Base-by-base conservation (phyloP, 2,888 invertebrate genomes). In the Ochropleura plecta region DNA sequence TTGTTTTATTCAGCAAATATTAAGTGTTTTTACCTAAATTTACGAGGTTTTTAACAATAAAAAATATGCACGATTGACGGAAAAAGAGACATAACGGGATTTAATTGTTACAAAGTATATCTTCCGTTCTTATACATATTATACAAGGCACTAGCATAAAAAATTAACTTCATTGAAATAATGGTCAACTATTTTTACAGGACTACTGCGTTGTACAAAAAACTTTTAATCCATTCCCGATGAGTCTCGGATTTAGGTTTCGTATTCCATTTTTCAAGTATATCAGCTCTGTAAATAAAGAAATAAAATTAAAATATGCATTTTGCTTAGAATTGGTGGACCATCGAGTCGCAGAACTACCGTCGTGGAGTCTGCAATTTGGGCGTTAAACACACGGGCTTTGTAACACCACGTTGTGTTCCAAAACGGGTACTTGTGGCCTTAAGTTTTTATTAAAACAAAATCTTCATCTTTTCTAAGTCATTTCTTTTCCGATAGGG, bases 211-310 rank as follows among this genome's bases (percentile, higher is more conserved):
- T 16, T 78, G 60, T 83, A 70, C 51, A 83, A 73, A 51, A 77
- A 20, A 64, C 76, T 78, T 70, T 83, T 88, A 8, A 82, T 20
- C 91, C 90, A 90, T 48, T 86, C 86, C 51, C 78, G 89, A 8
- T 81, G 65, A 3, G 63, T 12, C 7, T 88, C 85, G 1, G 64
- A 55, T 57, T 82, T 83, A 0, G 89, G 85, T 40, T 76, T 81
- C 51, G 73, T 84, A 48, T 84, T 85, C 91, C 92, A 92, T 82
- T 83, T 90, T 42, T 86, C 83, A 53, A 87, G 84, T 10, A 92
- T 79, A 67, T 91, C 91, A 42, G 83, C 79, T 44, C 92, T 92
- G 87, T 64, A 86, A 88, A 63, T 10, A 20, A 4, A 57, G 7
- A 30, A 30, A 18, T 30, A 16, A n/a, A 18, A 16, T 3, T 18